Evolutionary conservation across 2,797 vertebrate genomes (phyloP), one percentile per base, ranked within the genome.

Genomic region (Scolopax rusticola): DNA sequence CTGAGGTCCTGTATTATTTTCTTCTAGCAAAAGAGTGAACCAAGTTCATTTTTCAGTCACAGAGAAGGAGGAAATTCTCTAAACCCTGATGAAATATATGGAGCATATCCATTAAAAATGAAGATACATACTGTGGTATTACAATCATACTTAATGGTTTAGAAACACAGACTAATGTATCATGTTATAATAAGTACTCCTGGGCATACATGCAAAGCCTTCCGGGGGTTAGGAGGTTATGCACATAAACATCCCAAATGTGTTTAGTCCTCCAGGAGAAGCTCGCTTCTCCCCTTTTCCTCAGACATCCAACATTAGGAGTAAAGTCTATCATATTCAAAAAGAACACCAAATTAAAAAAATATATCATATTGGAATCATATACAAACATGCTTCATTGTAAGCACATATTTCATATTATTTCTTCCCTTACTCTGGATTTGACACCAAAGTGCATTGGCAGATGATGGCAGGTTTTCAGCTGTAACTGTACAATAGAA

Each of bases 1-100:
- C 69, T 77, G 81, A 94, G 67, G 70, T 92, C 75, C 71, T 87
- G 68, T 79, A 64, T 82, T 97, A 94, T 79, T 95, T 97, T 92
- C 56, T 93, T 92, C 47, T 65, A 91, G 43, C 48, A 63, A 54
- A 95, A 89, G 59, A 90, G 38, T 36, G 51, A 95, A 67, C 2
- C 19, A 81, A 91, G 20, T 56, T 76, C 6, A 68, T 96, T 90
- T 95, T 95, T 84, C 77, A 90, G 84, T 64, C 84, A 33, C 63
- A 30, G 54, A 71, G 47, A 89, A 59, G 25, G 54, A 89, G 53
- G 24, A 81, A 83, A 95, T 95, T 86, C 47, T 94, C 80, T 83
- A 96, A 96, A 90, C 56, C 19, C 53, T 84, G n/a, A 33, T 32
- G 57, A 89, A 90, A 85, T 84, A 84, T 10, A 45, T 40, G 43